Evolutionary conservation across 2,888 invertebrate species (phyloP).

Genomic region (Yponomeuta malinellus): DNA sequence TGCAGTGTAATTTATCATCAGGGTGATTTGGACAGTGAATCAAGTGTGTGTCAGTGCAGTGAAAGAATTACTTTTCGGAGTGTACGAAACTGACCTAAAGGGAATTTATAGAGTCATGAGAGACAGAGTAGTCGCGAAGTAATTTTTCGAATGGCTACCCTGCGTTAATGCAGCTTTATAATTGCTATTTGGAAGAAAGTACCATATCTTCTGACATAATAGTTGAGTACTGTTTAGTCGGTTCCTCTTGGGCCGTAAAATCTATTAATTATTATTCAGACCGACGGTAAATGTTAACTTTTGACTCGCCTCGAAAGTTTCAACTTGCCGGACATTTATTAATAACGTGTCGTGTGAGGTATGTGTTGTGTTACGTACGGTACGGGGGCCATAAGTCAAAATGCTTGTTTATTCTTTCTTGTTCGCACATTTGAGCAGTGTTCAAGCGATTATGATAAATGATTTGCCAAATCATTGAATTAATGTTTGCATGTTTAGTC

Average conservation of each 20-base stretch:
- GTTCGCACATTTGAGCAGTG: not conserved
- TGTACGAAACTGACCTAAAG: too few species aligned
- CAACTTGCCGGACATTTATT: not conserved
- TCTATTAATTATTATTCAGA: not conserved
- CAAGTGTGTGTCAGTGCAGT: too few species aligned
- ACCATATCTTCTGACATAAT: not conserved
- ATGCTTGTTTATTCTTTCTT: not conserved
- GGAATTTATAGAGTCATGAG: too few species aligned
- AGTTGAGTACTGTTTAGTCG: not conserved
- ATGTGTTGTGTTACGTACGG: not conserved
- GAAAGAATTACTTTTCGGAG: too few species aligned
- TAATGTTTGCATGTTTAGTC: not conserved
- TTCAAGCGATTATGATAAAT: not conserved
- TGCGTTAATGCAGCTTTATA: too few species aligned
- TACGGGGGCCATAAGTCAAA: not conserved
- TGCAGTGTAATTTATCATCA: too few species aligned
- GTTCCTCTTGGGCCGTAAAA: not conserved
- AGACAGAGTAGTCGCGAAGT: too few species aligned
- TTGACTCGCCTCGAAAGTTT: not conserved
- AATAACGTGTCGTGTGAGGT: not conserved
- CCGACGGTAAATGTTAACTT: not conserved
- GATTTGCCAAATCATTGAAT: not conserved
- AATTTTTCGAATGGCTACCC: too few species aligned
- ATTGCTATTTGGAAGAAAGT: not conserved
- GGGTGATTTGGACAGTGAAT: too few species aligned